Conservation (phyloP, 1,140 invertebrate genomes). For the Drosophila pruinosa region DNA sequence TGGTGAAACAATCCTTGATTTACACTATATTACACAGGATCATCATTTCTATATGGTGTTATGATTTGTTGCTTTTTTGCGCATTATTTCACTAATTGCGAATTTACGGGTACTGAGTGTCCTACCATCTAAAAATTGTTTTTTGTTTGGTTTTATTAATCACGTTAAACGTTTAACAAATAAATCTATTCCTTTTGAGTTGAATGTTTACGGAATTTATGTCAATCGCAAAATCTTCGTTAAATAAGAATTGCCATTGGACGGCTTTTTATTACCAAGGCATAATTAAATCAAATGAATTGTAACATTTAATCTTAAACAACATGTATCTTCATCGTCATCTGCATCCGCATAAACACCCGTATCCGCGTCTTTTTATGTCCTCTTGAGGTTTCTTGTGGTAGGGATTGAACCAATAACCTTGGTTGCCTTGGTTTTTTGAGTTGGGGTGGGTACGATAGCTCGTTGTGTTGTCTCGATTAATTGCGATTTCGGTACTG, state of each 20-base stretch:
- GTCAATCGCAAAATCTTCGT: neutral
- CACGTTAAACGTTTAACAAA: neutral
- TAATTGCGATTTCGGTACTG: conserved; percentile 19
- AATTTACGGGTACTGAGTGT: neutral
- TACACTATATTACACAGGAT: too few relatives aligned
- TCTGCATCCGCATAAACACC: neutral
- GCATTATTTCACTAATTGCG: neutral
- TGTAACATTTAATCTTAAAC: conserved; percentile 25
- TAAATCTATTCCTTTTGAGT: neutral
- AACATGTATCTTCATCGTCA: conserved; percentile 2
- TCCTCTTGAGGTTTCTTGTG: conserved; percentile 44
- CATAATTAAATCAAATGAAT: conserved; percentile 11
- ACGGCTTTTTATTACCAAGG: neutral
- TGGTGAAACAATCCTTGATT: too few relatives aligned
- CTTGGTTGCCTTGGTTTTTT: conserved; percentile 13
- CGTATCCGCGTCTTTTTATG: conserved; percentile 23
- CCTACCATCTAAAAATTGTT: neutral
- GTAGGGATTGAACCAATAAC: conserved; percentile 30
- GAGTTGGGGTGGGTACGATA: conserved; percentile 1
- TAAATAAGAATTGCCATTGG: neutral
- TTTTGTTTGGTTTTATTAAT: neutral
- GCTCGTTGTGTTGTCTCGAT: conserved; percentile 8
- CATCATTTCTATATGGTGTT: too few relatives aligned
- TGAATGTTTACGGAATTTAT: neutral
- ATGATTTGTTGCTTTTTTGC: neutral